phyloP scores from a whole-genome alignment of 2,888 invertebrate species.

The Lydus trimaculatus region DNA sequence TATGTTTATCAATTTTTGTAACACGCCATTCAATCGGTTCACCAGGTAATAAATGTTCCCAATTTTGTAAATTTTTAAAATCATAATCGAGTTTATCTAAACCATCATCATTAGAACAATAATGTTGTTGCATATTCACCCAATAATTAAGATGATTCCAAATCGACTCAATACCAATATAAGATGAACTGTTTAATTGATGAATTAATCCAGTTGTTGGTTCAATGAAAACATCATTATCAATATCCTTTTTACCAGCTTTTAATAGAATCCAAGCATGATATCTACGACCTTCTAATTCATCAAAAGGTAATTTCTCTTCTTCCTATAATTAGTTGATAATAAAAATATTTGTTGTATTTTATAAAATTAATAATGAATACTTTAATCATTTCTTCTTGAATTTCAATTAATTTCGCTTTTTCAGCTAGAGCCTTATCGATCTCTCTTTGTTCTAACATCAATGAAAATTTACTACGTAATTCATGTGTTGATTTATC shows the following conservation, averaged over 20 bases:
- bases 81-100: constrained; percentile 69
- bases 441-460: constrained; percentile 62
- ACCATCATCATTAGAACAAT: no score
- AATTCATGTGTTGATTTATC: constrained; percentile 65
- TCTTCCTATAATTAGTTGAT: constrained; percentile 62
- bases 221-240: constrained; percentile 81
- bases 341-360: background rate
- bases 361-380: background rate
- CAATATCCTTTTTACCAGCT: constrained; percentile 65
- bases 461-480: constrained; percentile 65
- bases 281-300: constrained; percentile 71
- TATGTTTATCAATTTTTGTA: constrained; percentile 52
- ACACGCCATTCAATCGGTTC: constrained; percentile 68
- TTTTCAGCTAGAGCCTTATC: constrained; percentile 55
- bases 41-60: constrained; percentile 79
- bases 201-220: constrained; percentile 78
- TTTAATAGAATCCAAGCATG: constrained; percentile 87
- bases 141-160: constrained; percentile 91
- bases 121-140: constrained; percentile 73
- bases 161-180: constrained; percentile 80
- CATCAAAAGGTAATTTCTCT: constrained; percentile 71
- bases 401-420: constrained; percentile 49
- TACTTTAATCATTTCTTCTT: constrained; percentile 34
- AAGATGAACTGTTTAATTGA: constrained; percentile 66
- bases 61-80: constrained; percentile 66